Base-by-base conservation (phyloP, 2,797 vertebrate species). In the Distichodus sexfasciatus region DNA sequence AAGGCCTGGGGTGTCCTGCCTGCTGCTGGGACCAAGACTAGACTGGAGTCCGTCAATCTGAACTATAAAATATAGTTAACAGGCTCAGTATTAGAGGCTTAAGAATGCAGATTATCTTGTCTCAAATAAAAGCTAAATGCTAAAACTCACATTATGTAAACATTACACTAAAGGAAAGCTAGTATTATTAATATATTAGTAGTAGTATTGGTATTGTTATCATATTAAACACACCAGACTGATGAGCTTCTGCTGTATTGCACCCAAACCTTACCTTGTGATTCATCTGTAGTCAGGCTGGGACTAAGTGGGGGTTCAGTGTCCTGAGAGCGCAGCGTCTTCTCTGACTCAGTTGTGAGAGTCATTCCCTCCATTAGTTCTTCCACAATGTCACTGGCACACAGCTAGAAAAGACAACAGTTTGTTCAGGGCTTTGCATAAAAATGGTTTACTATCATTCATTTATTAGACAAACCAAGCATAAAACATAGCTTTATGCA, bases 351-450 rank as follows among this genome's bases (percentile, higher is more conserved):
- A 2, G 89, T 84, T 21, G 89, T 85, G 74, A 97, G 91, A 71
- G 92, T 90, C 86, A 95, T 90, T 15, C 91, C 93, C 70, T 97
- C 96, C 9, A 96, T 92, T 85, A 95, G 87, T 55, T 98, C 96
- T 54, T 98, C 96, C 0, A 91, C 92, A 59, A 90, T 78, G 63
- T 98, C 95, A 5, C 92, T 96, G 66, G 94, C 92, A 23, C 96
- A 99, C 61, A 98, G 86, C 97, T 99, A 36, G 60, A 73, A 14
- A 17, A 61, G 11, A 60, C 54, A 75, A 41, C 15, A n/a, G n/a
- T n/a, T n/a, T n/a, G n/a, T n/a, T 1, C 14, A 51, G 19, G 44
- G 24, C 47, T 50, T 35, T 17, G 4, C 26, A 40, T 14, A 43
- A 63, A 48, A 19, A n/a, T n/a, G n/a, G n/a, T n/a, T n/a, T n/a